A percentile compares a stretch with the other conserved stretches of the same genome.
Evolutionary conservation across 2,888 invertebrate species (phyloP).

Genomic region (Blera fallax): DNA sequence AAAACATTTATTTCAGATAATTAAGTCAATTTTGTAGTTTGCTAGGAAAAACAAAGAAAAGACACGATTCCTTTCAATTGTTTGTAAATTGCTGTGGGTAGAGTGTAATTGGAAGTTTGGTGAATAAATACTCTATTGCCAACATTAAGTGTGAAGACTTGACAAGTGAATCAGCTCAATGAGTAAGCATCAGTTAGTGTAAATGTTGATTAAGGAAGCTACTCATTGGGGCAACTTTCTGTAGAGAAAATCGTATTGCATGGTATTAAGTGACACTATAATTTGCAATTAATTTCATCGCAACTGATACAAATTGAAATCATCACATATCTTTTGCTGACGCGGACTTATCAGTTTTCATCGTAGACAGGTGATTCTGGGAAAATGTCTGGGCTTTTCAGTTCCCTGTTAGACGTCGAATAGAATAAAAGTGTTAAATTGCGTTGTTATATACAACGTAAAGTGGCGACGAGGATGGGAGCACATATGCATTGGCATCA

Average conservation of each 20-base stretch:
- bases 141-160: neutral
- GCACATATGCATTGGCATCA: conserved; percentile 9
- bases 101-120: neutral
- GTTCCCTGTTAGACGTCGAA: too few relatives aligned
- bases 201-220: neutral
- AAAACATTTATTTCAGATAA: conserved; percentile 9
- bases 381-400: too few relatives aligned
- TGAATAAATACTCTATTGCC: neutral
- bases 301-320: too few relatives aligned
- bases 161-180: neutral
- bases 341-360: too few relatives aligned
- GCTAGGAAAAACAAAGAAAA: neutral
- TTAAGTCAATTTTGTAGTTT: conserved; percentile 8
- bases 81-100: neutral
- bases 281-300: too few relatives aligned
- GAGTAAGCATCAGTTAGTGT: neutral
- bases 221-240: too few relatives aligned
- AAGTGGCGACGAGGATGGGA: neutral
- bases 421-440: too few relatives aligned
- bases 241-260: too few relatives aligned
- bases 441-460: too few relatives aligned
- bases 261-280: too few relatives aligned
- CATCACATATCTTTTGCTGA: too few relatives aligned
- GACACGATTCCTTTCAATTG: neutral
- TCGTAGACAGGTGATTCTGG: too few relatives aligned